phyloP scores from a whole-genome alignment of 2,888 invertebrate genomes.

The Lepetodrilus schrolli region DNA sequence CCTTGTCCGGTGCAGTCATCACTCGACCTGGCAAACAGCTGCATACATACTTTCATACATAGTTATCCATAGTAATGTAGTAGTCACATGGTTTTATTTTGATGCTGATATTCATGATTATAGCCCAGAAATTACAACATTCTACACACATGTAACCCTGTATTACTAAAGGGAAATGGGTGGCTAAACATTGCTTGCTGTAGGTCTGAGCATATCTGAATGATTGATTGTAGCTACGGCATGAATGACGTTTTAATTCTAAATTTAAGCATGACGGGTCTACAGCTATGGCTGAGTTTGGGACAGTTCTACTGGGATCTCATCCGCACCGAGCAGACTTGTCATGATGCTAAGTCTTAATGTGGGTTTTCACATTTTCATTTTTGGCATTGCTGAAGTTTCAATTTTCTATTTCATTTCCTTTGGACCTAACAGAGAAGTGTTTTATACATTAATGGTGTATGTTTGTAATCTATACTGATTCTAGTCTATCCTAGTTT shows the following conservation, averaged over 20 bases:
- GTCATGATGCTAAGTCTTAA: too few relatives aligned
- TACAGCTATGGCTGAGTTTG: too few relatives aligned
- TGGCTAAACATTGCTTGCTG: too few relatives aligned
- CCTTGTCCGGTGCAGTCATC: neutral
- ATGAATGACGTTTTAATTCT: too few relatives aligned
- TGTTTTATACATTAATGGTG: slow-evolving; percentile 8
- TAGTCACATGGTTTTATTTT: neutral
- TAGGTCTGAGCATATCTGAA: too few relatives aligned
- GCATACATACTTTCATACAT: slow-evolving; percentile 26
- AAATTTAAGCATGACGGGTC: too few relatives aligned
- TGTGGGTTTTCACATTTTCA: slow-evolving; percentile 11
- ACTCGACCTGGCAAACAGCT: slow-evolving; percentile 17
- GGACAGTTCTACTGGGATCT: too few relatives aligned
- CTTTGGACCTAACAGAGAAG: slow-evolving; percentile 19
- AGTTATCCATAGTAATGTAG: slow-evolving; percentile 9
- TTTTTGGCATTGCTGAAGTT: slow-evolving; percentile 2
- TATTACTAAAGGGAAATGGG: neutral
- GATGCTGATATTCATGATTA: neutral
- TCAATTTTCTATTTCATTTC: too few relatives aligned
- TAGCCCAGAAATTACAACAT: slow-evolving; percentile 18
- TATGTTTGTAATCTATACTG: slow-evolving; percentile 23
- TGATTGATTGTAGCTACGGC: too few relatives aligned
- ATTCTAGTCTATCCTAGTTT: slow-evolving; percentile 22
- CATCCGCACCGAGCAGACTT: too few relatives aligned
- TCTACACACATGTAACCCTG: neutral